A percentile compares a stretch with the other conserved stretches of the same genome.
Evolutionary conservation across 2,113 vertebrate species (phyloP).

Genomic region (Calonectris borealis): DNA sequence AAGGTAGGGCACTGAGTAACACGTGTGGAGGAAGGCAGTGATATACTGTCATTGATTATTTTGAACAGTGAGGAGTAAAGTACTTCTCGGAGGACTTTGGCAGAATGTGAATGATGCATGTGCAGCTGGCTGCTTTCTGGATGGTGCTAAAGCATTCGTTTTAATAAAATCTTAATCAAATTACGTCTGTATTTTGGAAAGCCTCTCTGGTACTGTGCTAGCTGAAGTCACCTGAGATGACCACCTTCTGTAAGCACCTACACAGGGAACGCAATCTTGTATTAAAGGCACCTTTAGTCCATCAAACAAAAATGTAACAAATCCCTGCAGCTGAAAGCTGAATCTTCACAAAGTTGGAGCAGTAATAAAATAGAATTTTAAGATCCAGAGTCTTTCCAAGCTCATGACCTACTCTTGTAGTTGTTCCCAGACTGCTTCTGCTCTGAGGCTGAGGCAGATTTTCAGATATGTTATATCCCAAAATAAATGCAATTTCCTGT

Average conservation of each 20-base stretch:
- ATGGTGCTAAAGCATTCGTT: background rate
- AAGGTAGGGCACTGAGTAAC: background rate
- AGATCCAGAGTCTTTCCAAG: background rate
- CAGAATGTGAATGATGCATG: background rate
- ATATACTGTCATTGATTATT: background rate
- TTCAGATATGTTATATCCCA: background rate
- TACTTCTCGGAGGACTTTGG: background rate
- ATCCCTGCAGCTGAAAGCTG: background rate
- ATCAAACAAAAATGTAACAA: background rate
- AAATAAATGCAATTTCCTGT: constrained; percentile 10
- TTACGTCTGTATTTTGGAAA: background rate
- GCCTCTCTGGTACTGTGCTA: background rate
- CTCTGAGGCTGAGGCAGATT: background rate
- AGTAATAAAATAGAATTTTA: background rate
- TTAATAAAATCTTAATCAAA: background rate
- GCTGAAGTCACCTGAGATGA: background rate
- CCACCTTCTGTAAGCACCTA: background rate
- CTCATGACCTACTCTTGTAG: background rate
- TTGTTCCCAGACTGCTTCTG: background rate
- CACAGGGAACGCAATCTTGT: background rate
- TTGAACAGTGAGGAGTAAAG: background rate
- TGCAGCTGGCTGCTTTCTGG: background rate
- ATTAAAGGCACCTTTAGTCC: background rate
- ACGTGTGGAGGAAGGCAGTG: background rate
- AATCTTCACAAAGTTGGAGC: background rate